Percentiles rank a stretch among this genome's conserved stretches.
These are phyloP conservation scores for Chorisops tibialis DNA, from an alignment of 2,888 invertebrate genomes.

Conservation along the genomic window DNA sequence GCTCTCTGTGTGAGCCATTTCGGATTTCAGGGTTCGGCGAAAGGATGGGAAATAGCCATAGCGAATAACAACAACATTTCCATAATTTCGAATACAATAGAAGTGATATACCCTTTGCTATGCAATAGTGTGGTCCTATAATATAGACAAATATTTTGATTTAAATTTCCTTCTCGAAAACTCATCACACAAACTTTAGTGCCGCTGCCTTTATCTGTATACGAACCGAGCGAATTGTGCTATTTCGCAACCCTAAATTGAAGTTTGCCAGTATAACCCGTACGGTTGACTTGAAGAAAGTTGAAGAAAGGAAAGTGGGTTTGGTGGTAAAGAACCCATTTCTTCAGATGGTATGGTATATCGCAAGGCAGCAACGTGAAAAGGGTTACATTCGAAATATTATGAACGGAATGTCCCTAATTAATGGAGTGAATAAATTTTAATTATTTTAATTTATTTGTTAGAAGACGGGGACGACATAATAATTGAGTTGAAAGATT, in stretches of 20 bases:
- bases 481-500: slow-evolving; percentile 8
- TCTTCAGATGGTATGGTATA: too few relatives aligned
- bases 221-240: background rate
- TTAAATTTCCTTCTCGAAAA: slow-evolving; percentile 27
- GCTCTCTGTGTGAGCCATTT: slow-evolving; percentile 11
- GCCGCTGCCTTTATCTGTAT: background rate
- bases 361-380: background rate
- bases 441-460: slow-evolving; percentile 34
- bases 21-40: slow-evolving; percentile 5
- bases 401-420: slow-evolving; percentile 17
- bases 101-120: background rate
- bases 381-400: slow-evolving; percentile 6
- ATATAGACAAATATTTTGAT: slow-evolving; percentile 30
- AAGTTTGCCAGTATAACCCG: too few relatives aligned
- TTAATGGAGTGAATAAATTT: slow-evolving; percentile 34
- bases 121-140: background rate
- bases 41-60: background rate
- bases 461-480: slow-evolving; percentile 1
- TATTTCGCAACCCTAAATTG: too few relatives aligned
- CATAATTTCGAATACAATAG: slow-evolving; percentile 10
- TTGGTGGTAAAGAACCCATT: too few relatives aligned
- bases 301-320: too few relatives aligned
- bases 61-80: slow-evolving; percentile 10
- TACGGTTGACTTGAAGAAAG: too few relatives aligned
- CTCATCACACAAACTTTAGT: background rate